Evolutionary conservation across 2,113 vertebrate species (phyloP).

Genomic region (Rhineura floridana): DNA sequence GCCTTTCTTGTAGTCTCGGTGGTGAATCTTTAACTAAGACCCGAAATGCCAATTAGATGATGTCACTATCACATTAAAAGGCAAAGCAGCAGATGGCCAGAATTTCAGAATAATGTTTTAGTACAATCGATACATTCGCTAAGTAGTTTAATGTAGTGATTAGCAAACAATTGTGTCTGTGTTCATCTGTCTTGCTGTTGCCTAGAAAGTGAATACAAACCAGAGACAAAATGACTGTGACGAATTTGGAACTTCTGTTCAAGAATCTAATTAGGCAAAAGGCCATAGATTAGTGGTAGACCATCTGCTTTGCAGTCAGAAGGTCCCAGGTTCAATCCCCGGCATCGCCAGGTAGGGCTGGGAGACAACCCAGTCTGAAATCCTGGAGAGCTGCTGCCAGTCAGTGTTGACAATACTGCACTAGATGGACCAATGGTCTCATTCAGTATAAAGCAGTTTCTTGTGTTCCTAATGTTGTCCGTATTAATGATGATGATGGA

Average conservation of each 20-base stretch:
- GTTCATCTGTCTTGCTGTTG: not conserved
- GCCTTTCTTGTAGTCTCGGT: constrained; percentile 11
- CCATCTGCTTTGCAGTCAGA: no score
- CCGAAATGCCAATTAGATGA: not conserved
- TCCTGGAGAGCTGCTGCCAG: no score
- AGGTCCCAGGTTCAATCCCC: no score
- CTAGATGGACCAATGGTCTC: no score
- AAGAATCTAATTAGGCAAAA: not conserved
- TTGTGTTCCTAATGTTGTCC: no score
- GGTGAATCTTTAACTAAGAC: constrained; percentile 1
- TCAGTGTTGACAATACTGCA: no score
- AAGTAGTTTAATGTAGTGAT: constrained; percentile 22
- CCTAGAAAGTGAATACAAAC: not conserved
- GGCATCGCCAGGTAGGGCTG: no score
- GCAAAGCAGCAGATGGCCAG: not conserved
- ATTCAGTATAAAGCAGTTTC: no score
- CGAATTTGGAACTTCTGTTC: not conserved
- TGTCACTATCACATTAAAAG: not conserved
- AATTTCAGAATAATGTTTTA: constrained; percentile 27
- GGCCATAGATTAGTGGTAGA: no score
- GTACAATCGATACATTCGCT: accelerated
- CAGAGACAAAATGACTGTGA: not conserved
- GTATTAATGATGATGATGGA: no score
- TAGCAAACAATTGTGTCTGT: constrained; percentile 5
- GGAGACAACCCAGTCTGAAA: no score